Conservation (phyloP, 2,797 vertebrate genomes). For the Hoplostethus mediterraneus region DNA sequence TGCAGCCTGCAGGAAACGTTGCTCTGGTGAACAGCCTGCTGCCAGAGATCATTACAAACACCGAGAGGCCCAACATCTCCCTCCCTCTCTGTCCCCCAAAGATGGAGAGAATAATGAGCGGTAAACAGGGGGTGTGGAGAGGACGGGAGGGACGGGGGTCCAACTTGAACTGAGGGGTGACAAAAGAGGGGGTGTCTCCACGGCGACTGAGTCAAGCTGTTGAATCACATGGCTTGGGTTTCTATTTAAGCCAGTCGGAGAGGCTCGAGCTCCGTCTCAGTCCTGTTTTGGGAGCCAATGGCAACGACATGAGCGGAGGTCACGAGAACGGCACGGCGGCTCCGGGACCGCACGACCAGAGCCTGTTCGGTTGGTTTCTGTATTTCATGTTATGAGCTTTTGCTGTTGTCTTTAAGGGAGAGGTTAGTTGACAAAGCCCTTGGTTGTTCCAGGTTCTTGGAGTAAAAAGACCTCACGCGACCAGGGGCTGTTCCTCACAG, state of each 20-base stretch:
- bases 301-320: slow-evolving; percentile 71
- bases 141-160: slow-evolving; percentile 33
- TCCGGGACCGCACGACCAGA: slow-evolving; percentile 49
- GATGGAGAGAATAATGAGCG: slow-evolving; percentile 77
- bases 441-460: too few relatives aligned
- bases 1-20: neutral
- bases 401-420: neutral
- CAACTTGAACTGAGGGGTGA: slow-evolving; percentile 51
- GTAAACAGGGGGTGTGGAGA: slow-evolving; percentile 72
- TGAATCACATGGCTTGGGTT: slow-evolving; percentile 73
- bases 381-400: neutral
- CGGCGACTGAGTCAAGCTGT: slow-evolving; percentile 66
- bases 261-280: slow-evolving; percentile 35
- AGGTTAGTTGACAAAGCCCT: neutral
- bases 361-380: slow-evolving; percentile 69
- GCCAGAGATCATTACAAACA: slow-evolving; percentile 49
- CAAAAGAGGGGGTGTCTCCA: slow-evolving; percentile 75
- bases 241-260: slow-evolving; percentile 57
- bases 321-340: slow-evolving; percentile 64
- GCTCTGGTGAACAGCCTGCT: slow-evolving; percentile 27
- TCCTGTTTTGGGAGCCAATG: slow-evolving; percentile 59
- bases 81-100: slow-evolving; percentile 51
- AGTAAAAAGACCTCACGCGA: too few relatives aligned
- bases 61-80: slow-evolving; percentile 48
- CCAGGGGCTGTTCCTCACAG: too few relatives aligned